A percentile compares a stretch with the other conserved stretches of the same genome.
These are phyloP conservation scores for Oncorhynchus tshawytscha DNA, from an alignment of 2,113 vertebrate genomes.

Conservation along the genomic window DNA sequence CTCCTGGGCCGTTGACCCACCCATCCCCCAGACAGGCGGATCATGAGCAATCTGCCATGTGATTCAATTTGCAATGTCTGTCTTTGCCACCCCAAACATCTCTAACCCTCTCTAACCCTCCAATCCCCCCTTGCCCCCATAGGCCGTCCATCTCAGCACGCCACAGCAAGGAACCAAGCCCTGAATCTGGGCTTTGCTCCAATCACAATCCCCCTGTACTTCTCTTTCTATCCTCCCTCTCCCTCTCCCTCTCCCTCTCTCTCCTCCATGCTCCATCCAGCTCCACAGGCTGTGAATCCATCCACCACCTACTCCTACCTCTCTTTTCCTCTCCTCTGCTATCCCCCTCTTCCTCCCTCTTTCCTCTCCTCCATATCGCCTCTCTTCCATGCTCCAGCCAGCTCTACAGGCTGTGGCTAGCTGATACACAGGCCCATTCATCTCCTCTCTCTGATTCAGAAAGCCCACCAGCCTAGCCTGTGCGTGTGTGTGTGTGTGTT, in stretches of 20 bases:
- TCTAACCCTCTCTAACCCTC: not conserved
- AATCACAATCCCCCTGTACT: not conserved
- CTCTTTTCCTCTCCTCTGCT: not conserved
- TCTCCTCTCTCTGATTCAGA: not conserved
- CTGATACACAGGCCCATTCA: slow-evolving; percentile 6
- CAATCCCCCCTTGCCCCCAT: not conserved
- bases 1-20: not conserved
- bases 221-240: not conserved
- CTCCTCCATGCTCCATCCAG: not conserved
- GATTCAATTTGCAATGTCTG: not conserved
- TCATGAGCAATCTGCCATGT: not conserved
- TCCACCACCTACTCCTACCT: no score
- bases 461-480: not conserved
- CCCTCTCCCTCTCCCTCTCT: not conserved
- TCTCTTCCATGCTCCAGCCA: not conserved
- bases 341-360: not conserved
- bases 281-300: no score
- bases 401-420: not conserved
- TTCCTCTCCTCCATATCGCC: not conserved
- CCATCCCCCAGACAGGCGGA: not conserved
- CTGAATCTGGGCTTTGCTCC: not conserved
- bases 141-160: not conserved
- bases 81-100: not conserved
- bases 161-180: not conserved
- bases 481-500: not conserved